These are phyloP conservation scores for Tympanoctomys barrerae DNA, from an alignment of 2,797 vertebrate species.

Conservation along the genomic window DNA sequence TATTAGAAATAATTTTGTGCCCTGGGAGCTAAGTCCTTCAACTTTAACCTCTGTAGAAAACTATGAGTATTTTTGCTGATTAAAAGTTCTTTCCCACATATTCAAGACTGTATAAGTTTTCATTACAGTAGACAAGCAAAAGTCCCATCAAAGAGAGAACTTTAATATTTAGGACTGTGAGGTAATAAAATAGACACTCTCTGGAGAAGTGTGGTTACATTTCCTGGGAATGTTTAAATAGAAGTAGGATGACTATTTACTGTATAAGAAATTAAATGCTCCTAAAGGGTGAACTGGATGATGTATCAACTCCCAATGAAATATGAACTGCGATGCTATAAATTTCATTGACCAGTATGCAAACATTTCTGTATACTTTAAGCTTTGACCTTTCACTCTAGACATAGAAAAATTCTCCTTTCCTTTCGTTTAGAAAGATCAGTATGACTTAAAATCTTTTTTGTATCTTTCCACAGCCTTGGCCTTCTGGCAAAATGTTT, in stretches of 20 bases:
- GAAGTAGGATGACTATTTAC: neutral
- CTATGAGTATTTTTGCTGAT: neutral
- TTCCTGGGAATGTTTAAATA: neutral
- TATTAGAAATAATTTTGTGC: neutral
- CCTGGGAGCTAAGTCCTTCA: neutral
- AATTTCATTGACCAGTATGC: neutral
- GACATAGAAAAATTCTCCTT: neutral
- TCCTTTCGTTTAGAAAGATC: neutral
- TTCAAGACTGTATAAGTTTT: neutral
- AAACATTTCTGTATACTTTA: neutral
- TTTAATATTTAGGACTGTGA: neutral
- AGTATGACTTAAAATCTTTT: neutral
- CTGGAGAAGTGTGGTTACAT: neutral
- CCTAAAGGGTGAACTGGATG: neutral
- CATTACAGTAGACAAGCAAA: neutral
- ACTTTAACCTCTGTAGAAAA: neutral
- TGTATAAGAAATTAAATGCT: neutral
- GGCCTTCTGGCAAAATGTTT: neutral
- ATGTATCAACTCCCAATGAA: neutral
- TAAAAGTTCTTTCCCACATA: neutral
- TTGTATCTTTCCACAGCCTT: neutral
- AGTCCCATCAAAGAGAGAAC: neutral
- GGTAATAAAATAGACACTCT: neutral
- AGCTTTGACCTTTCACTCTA: neutral
- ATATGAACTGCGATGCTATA: neutral